Base-by-base conservation (phyloP, 2,888 invertebrate species). In the Gasteruption jaculator region DNA sequence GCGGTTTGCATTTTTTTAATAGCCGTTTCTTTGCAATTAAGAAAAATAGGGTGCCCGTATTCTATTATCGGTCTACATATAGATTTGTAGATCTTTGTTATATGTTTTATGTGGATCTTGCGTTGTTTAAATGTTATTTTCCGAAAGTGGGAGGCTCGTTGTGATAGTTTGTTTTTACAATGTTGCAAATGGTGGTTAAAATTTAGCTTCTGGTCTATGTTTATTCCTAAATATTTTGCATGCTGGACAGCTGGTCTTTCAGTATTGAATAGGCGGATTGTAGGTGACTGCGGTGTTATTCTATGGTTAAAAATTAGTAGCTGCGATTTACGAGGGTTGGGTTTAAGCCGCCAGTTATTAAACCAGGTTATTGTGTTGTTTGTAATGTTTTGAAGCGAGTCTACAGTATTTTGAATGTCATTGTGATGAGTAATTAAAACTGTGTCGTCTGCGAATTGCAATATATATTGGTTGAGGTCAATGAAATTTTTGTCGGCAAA, bases 281-380 rank as follows among this genome's bases (percentile, higher is more conserved):
- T 36, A 6, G 29, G 35, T 10, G 35, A 33, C 8, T 8, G 5
- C 8, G 25, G 7, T 2, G 25, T 41, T 11, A 41, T 35, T 19
- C 27, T 36, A 19, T 29, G 26, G 4, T 36, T 27, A 15, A 35
- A 36, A 2, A 27, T 41, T 15, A 36, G 18, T 7, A 41, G 15
- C 15, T 40, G 18, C 7, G 34, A 25, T 36, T 36, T 36, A 8
- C 7, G 15, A 4, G 36, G 41, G 11, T 41, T 21, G 7, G 41
- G 36, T 37, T 41, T 41, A 16, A 36, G n/a, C 7, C 41, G 14
- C 36, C 36, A 29, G 14, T 25, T 39, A 5, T 24, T 39, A 18
- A 39, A 33, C 39, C 25, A 39, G 10, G 16, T 38, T 11, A 6
- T 32, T 18, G 14, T 20, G 12, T 24, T 11, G 15, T 25, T 11